Conservation (phyloP, 2,113 vertebrate species). For the Centrocercus urophasianus region DNA sequence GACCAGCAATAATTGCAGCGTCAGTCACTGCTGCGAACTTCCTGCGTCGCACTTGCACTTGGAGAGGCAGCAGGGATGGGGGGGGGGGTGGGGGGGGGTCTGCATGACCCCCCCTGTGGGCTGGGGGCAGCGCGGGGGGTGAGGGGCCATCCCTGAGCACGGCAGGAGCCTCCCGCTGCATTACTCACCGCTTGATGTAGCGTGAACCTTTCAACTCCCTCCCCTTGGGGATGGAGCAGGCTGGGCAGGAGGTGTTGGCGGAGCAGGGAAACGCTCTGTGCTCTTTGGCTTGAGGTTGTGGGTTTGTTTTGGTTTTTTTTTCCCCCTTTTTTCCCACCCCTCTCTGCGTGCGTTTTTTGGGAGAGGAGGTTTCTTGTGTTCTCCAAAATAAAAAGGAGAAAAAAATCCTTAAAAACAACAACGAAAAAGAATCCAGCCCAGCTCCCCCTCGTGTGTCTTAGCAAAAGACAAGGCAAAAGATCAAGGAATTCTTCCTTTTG, state of each 20-base stretch:
- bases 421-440: not conserved
- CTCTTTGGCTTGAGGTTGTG: not conserved
- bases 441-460: constrained; percentile 8
- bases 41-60: constrained; percentile 9
- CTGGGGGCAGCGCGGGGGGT: not conserved
- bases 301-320: accelerated
- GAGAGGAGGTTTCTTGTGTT: not conserved
- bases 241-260: constrained; percentile 19
- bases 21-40: constrained; percentile 57
- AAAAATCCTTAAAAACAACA: not conserved
- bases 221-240: constrained; percentile 47
- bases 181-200: constrained; percentile 64
- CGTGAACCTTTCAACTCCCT: constrained; percentile 63
- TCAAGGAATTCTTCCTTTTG: constrained; percentile 71
- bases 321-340: not conserved
- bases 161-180: constrained; percentile 3
- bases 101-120: not conserved
- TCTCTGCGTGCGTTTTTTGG: not conserved
- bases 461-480: constrained; percentile 52
- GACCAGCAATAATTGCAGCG: constrained; percentile 65
- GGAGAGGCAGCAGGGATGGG: not conserved
- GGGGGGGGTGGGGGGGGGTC: not conserved
- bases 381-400: not conserved
- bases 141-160: not conserved
- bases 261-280: not conserved